Evolutionary conservation across 2,797 vertebrate species (phyloP).

Genomic region (Lepidocolaptes lacrymiger): DNA sequence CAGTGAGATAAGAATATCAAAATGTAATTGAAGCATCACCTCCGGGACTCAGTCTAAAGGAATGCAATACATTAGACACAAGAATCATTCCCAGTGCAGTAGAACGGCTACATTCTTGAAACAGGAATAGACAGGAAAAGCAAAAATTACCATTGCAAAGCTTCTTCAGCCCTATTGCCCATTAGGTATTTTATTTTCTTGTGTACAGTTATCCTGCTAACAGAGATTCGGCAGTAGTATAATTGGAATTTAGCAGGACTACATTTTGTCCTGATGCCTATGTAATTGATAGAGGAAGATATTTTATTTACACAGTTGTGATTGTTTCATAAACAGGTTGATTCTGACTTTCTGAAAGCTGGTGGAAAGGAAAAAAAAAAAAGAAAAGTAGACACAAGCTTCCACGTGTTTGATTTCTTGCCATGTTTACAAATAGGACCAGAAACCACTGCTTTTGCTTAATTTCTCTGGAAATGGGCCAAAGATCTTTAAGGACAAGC

Average conservation of each 20-base stretch:
- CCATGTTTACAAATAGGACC: background rate
- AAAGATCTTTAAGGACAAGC: background rate
- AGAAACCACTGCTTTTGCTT: background rate
- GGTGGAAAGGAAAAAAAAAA: background rate
- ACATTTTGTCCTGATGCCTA: background rate
- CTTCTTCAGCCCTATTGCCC: background rate
- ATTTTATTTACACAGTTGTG: conserved; percentile 19
- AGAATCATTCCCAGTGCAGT: background rate
- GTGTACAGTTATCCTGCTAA: background rate
- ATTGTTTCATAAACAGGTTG: background rate
- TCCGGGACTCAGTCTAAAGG: background rate
- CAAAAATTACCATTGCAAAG: background rate
- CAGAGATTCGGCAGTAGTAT: background rate
- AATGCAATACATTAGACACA: background rate
- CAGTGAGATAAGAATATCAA: background rate
- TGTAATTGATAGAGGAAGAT: background rate
- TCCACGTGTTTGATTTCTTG: background rate
- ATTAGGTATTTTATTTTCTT: background rate
- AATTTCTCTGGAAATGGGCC: background rate
- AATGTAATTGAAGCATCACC: background rate
- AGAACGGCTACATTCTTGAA: background rate
- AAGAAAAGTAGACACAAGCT: background rate
- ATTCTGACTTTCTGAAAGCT: background rate
- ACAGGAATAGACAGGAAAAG: background rate
- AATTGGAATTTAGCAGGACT: background rate